Conservation (phyloP, 2,888 invertebrate genomes). For the Cremastinae sp. region DNA sequence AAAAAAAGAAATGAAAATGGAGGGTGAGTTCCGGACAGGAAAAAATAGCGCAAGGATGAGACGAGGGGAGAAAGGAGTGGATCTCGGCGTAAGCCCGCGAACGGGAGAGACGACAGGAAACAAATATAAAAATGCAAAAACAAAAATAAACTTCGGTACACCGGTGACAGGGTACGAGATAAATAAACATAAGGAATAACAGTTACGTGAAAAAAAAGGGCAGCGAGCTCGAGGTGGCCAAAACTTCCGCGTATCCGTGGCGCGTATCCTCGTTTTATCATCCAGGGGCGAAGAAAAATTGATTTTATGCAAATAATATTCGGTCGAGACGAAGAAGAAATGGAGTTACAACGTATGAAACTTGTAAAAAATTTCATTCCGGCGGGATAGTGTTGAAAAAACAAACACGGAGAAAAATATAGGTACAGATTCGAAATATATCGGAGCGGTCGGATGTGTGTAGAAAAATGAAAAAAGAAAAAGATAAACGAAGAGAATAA, state of each 20-base stretch:
- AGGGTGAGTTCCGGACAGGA: conserved; percentile 8
- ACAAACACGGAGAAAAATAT: too few species aligned
- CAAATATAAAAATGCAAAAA: not conserved
- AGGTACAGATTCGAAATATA: too few species aligned
- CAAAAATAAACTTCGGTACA: not conserved
- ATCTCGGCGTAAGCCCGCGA: not conserved
- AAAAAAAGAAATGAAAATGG: not conserved
- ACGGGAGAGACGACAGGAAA: not conserved
- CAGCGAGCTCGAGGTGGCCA: not conserved
- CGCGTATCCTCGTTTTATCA: too few species aligned
- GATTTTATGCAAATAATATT: too few species aligned
- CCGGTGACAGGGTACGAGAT: not conserved
- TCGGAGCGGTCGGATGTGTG: too few species aligned
- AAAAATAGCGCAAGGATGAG: not conserved
- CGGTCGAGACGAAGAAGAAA: too few species aligned
- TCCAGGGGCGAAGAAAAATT: too few species aligned
- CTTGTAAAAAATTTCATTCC: too few species aligned
- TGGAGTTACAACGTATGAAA: too few species aligned
- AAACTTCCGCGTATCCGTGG: too few species aligned
- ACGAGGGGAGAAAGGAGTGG: not conserved
- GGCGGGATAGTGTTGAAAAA: too few species aligned
- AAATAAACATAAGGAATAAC: conserved; percentile 4
- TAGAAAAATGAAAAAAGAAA: not conserved
- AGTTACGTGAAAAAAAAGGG: not conserved
- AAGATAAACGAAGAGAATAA: not conserved